phyloP scores from a whole-genome alignment of 2,113 vertebrate genomes.

The Bufo gargarizans region DNA sequence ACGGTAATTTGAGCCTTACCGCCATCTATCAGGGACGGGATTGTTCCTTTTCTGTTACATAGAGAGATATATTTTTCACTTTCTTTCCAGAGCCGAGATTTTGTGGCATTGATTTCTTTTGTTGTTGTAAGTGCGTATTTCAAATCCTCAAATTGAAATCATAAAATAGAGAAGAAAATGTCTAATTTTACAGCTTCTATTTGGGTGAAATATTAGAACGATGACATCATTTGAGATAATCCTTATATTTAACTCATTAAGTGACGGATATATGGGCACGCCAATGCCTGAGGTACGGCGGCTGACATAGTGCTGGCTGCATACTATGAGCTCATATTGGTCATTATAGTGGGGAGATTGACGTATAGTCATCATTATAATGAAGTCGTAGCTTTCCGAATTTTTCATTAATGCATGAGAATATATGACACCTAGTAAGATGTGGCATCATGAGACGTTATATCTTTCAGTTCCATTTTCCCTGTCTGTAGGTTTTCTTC shows the following conservation, averaged over 20 bases:
- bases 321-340: neutral
- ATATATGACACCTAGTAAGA: neutral
- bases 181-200: constrained; percentile 3
- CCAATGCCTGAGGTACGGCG: neutral
- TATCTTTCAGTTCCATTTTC: too few relatives aligned
- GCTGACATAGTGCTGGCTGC: neutral
- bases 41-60: constrained; percentile 59
- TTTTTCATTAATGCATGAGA: too few relatives aligned
- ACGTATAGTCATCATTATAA: neutral
- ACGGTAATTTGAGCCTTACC: constrained; percentile 59
- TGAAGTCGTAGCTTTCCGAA: too few relatives aligned
- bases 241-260: constrained; percentile 29
- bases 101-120: constrained; percentile 13
- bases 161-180: constrained; percentile 17
- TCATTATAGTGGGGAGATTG: neutral
- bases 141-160: constrained; percentile 10
- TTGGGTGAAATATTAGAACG: neutral
- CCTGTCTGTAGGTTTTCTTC: too few relatives aligned
- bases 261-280: neutral
- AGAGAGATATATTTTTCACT: constrained; percentile 15
- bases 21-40: constrained; percentile 60
- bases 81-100: neutral
- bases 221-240: constrained; percentile 11
- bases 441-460: too few relatives aligned
- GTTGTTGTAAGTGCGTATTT: constrained; percentile 12